Base-by-base conservation (phyloP, 2,797 vertebrate species). In the Odontamblyopus rebecca region DNA sequence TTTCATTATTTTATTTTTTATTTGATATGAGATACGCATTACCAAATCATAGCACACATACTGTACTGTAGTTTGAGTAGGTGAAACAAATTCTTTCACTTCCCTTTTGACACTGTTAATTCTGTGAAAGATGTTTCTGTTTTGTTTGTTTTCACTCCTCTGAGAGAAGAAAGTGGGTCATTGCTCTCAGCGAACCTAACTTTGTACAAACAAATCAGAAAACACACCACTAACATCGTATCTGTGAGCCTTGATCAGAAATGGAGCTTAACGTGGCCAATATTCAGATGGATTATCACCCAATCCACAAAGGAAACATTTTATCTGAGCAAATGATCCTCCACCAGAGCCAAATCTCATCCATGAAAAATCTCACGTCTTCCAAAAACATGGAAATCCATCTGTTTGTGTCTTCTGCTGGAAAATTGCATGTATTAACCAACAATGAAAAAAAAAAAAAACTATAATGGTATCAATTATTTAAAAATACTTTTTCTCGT, bases 281-380 rank as follows among this genome's bases (percentile, higher is more conserved):
- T 44, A 57, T 82, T 86, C 84, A 83, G 76, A 41, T 63, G 88
- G 88, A 91, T 90, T 89, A 84, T 61, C 66, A 77, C 69, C 26
- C 48, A 85, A 89, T 88, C 82, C 77, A 77, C 76, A 86, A 89
- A 87, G 73, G 86, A 91, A 90, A 92, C 89, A 86, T 74, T 89
- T 88, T 86, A 89, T 91, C 87, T 82, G 72, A 64, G 41, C 68
- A 83, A 84, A 85, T 85, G 29, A 88, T 93, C 86, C 73, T 79
- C 80, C 73, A 85, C 71, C 69, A 72, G 65, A n/a, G 30, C 69
- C 73, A 80, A 89, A 87, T 86, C 86, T 66, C 76, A 72, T 82
- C 74, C 70, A 78, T 82, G 81, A 84, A 71, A 62, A 71, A 48
- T 69, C 70, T 70, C 71, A 60, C 51, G 76, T 75, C 23, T 82